Percentiles rank a stretch among this genome's conserved stretches.
Conservation (phyloP, 2,888 invertebrate genomes). For the Drosophila meridiana region DNA sequence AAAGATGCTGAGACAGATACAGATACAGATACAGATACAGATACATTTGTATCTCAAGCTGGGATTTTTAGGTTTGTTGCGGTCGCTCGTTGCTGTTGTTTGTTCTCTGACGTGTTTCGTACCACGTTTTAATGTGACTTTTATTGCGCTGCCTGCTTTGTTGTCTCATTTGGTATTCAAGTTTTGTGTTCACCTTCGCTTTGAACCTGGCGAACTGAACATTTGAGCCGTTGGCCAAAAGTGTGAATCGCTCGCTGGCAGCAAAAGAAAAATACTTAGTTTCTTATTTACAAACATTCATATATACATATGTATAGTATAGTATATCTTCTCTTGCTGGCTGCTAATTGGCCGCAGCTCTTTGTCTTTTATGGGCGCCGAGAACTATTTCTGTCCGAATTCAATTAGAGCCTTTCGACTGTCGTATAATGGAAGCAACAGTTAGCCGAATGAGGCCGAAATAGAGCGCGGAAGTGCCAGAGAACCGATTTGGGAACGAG, state of each 20-base stretch:
- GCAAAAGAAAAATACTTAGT: conserved; percentile 28
- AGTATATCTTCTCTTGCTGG: neutral
- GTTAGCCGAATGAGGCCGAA: conserved; percentile 28
- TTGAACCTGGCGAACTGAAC: conserved; percentile 53
- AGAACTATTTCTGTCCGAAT: conserved; percentile 37
- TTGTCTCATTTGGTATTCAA: conserved; percentile 77
- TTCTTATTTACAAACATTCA: conserved; percentile 37
- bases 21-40: conserved; percentile 7
- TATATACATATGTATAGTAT: conserved; percentile 3
- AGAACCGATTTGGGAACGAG: neutral
- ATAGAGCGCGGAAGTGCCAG: conserved; percentile 12
- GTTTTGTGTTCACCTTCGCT: conserved; percentile 64
- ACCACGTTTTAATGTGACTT: conserved; percentile 77
- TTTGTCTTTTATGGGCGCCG: conserved; percentile 24
- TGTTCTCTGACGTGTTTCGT: conserved; percentile 30
- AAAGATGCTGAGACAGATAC: neutral
- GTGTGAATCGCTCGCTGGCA: conserved; percentile 37
- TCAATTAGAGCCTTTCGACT: conserved; percentile 42
- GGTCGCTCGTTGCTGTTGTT: conserved; percentile 11
- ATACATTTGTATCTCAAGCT: conserved; percentile 49
- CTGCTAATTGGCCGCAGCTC: conserved; percentile 57
- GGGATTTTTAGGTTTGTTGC: conserved; percentile 22
- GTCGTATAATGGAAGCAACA: conserved; percentile 28
- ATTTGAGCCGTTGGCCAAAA: conserved; percentile 37
- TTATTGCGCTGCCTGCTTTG: conserved; percentile 74